Percentiles rank a stretch among this genome's conserved stretches.
These are phyloP conservation scores for Pseudochirops cupreus DNA, from an alignment of 2,797 vertebrate species.

Conservation along the genomic window DNA sequence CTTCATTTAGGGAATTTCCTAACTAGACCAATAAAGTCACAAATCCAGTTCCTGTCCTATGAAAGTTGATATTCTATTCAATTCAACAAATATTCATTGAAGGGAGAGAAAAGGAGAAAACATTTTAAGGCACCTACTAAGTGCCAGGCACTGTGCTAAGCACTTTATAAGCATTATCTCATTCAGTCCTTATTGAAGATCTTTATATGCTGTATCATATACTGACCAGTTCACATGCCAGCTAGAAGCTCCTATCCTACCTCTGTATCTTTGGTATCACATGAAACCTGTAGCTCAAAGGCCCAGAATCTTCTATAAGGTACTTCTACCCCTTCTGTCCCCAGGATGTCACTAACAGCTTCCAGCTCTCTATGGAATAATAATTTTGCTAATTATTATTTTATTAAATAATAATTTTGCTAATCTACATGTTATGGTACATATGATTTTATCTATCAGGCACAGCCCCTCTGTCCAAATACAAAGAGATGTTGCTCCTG, in stretches of 20 bases:
- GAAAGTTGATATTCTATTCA: background rate
- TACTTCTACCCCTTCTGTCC: background rate
- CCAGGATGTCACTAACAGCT: background rate
- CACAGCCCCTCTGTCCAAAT: background rate
- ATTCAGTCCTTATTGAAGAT: background rate
- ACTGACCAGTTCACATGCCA: background rate
- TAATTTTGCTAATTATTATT: background rate
- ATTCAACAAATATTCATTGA: background rate
- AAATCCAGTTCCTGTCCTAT: background rate
- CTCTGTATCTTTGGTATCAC: background rate
- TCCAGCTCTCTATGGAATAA: background rate
- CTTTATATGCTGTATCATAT: background rate
- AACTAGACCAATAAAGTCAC: background rate
- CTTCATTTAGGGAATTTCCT: background rate
- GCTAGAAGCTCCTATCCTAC: too few species aligned
- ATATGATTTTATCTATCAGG: background rate
- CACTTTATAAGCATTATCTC: background rate
- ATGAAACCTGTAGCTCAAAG: background rate
- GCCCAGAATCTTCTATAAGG: rapidly evolving
- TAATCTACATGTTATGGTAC: background rate
- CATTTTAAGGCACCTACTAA: background rate
- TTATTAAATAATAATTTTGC: too few species aligned
- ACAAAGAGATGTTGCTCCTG: too few species aligned
- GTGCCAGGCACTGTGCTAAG: background rate
- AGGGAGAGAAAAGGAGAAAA: background rate